These are phyloP conservation scores for Poecile montanus DNA, from an alignment of 2,797 vertebrate genomes.

Conservation along the genomic window DNA sequence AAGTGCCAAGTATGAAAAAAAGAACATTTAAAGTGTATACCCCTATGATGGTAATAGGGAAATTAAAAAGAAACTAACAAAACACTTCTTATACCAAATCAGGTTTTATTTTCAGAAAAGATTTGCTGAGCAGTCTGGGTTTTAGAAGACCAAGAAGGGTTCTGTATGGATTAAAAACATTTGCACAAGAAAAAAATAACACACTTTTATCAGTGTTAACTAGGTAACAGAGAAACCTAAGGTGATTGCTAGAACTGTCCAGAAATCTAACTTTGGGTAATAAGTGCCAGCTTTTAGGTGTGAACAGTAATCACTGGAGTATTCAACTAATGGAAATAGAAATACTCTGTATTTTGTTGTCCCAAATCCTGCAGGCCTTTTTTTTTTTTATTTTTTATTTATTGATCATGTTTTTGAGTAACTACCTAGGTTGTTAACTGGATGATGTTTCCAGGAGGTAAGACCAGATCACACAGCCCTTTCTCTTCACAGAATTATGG, in stretches of 20 bases:
- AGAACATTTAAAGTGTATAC: neutral
- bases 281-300: neutral
- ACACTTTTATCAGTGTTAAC: neutral
- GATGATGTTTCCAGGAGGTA: neutral
- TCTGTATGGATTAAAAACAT: neutral
- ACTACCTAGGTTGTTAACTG: neutral
- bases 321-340: neutral
- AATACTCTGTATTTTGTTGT: neutral
- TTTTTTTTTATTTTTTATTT: neutral
- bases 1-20: neutral
- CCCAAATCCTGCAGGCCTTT: neutral
- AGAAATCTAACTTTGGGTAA: neutral
- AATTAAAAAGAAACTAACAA: neutral
- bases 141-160: neutral
- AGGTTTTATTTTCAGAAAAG: neutral
- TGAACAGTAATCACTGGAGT: neutral
- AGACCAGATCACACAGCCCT: neutral
- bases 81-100: neutral
- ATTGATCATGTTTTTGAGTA: neutral
- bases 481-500: neutral
- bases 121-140: neutral
- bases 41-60: neutral
- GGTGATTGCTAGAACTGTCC: neutral
- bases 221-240: neutral
- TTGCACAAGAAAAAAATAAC: neutral